Conservation (phyloP, 2,888 invertebrate genomes). For the Rhorus exstirpatorius region DNA sequence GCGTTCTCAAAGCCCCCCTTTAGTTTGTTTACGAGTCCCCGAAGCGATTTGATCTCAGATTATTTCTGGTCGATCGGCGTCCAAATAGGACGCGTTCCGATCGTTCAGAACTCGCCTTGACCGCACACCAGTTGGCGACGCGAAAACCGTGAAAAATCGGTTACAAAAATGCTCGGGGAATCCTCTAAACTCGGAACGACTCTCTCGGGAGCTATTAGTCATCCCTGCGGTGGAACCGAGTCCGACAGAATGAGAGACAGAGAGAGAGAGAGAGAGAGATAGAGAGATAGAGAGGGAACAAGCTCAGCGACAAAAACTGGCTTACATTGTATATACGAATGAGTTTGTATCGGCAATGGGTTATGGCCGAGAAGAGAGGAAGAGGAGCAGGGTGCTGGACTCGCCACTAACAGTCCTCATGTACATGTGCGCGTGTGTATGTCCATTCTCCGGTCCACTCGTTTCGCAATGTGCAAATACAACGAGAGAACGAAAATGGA, state of each 20-base stretch:
- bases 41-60: slow-evolving; percentile 4
- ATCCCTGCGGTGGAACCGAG: slow-evolving; percentile 73
- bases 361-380: slow-evolving; percentile 26
- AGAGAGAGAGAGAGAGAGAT: slow-evolving; percentile 13
- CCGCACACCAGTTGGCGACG: slow-evolving; percentile 14
- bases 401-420: slow-evolving; percentile 24
- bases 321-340: slow-evolving; percentile 57
- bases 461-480: slow-evolving; percentile 61
- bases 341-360: slow-evolving; percentile 54
- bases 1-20: too few relatives aligned
- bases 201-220: slow-evolving; percentile 80
- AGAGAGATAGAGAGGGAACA: neutral
- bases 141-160: slow-evolving; percentile 79
- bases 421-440: neutral
- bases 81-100: slow-evolving; percentile 15
- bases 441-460: slow-evolving; percentile 66
- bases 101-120: neutral
- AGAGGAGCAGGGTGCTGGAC: slow-evolving; percentile 27
- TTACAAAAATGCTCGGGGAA: slow-evolving; percentile 73
- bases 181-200: slow-evolving; percentile 71
- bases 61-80: slow-evolving; percentile 5
- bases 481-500: slow-evolving; percentile 35
- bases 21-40: too few relatives aligned
- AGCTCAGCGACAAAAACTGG: slow-evolving; percentile 60
- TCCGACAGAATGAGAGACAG: slow-evolving; percentile 24